Evolutionary conservation across 2,888 invertebrate genomes (phyloP), one percentile per base, ranked within the genome.

Genomic region (Hemithea aestivaria): DNA sequence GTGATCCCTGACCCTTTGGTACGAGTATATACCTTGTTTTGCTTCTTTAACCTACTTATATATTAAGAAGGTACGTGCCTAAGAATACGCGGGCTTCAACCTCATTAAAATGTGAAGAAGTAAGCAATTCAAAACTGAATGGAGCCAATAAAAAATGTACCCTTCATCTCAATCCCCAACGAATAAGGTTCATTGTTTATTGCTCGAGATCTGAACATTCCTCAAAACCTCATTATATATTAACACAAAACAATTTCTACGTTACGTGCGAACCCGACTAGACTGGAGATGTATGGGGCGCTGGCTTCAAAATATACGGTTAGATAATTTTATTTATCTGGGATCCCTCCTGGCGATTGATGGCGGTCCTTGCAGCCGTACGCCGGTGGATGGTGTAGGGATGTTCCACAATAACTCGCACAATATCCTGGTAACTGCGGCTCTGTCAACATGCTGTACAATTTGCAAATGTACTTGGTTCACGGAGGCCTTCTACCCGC

Each of bases 291-390:
- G 53, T 54, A 66, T 55, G 51, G 35, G 51, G 45, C 48, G 50
- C 53, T 45, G 40, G 49, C 42, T 56, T 46, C 55, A 58, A 61
- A 67, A 55, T 61, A 62, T 59, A 53, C 53, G 53, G 56, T 50
- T 56, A 56, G 52, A 53, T 63, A 58, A 62, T 61, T 64, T 67
- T 62, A 65, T 67, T 63, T 69, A 63, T 58, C 53, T 57, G 45
- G 51, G 50, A 48, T 51, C 50, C 53, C 56, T 60, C 52, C 55
- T 38, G 33, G 58, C 58, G 60, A 73, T 70, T 72, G 70, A 73
- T 72, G 66, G 56, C 62, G 71, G 69, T 69, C 48, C 50, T 51
- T 40, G 67, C 63, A 63, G 48, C 53, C 51, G 35, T 29, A 10
- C 10, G 12, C 16, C 23, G 31, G 20, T 30, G 6, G 7, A 20